These are phyloP conservation scores for Dendronephthya gigantea DNA, from an alignment of 64 coral and sea anemone species.

Conservation along the genomic window DNA sequence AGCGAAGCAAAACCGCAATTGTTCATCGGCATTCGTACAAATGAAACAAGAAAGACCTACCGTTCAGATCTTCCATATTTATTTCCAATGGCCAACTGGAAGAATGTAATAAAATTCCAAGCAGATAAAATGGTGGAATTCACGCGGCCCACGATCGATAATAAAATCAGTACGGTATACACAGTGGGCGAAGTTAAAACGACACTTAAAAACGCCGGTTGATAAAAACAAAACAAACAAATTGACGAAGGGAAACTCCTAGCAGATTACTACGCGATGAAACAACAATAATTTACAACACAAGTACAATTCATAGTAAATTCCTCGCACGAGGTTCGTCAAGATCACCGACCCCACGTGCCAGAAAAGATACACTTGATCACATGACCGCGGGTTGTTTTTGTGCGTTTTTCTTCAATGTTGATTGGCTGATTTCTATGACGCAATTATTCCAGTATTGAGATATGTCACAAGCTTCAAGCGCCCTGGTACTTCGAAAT, in stretches of 20 bases:
- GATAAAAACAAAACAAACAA: neutral
- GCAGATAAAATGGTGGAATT: neutral
- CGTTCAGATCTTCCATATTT: neutral
- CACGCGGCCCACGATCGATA: neutral
- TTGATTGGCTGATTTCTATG: neutral
- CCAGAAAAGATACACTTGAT: neutral
- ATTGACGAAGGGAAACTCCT: neutral
- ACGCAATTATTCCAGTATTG: no score
- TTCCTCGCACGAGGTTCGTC: neutral
- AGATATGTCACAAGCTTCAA: no score
- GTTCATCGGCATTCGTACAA: neutral
- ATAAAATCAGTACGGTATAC: neutral
- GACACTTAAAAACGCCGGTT: neutral
- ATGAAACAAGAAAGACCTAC: neutral
- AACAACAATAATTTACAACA: constrained; percentile 9
- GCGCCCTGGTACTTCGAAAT: no score
- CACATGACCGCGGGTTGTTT: neutral
- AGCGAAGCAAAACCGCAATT: neutral
- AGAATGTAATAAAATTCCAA: neutral
- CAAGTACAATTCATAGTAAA: constrained; percentile 4
- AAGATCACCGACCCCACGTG: neutral
- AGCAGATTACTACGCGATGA: neutral
- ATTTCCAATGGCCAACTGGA: neutral
- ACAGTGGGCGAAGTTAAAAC: neutral
- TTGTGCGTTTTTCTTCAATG: neutral